Conservation (phyloP, 2,797 vertebrate species). For the Platalea minor region DNA sequence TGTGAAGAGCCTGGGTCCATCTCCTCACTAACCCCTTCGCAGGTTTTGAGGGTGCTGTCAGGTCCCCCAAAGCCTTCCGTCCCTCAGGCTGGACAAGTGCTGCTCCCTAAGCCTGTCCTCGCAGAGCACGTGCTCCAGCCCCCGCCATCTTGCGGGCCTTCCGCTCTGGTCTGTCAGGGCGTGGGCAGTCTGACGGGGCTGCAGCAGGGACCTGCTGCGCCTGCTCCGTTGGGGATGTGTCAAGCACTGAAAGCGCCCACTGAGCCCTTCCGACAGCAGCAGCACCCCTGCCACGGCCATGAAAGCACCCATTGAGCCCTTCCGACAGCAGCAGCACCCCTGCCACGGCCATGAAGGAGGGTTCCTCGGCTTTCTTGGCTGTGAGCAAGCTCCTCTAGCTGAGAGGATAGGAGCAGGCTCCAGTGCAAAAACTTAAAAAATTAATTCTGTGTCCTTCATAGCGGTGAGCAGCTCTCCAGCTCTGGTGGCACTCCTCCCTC, state of each 20-base stretch:
- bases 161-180: no score
- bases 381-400: fast-evolving
- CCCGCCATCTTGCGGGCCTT: background rate
- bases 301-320: no score
- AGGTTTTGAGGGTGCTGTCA: background rate
- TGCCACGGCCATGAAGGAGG: background rate
- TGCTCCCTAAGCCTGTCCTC: no score
- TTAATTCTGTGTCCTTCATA: background rate
- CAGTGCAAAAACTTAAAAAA: background rate
- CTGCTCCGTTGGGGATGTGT: background rate
- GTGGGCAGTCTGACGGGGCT: fast-evolving
- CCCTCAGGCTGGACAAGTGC: background rate
- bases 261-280: background rate
- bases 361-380: background rate
- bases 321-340: background rate
- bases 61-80: background rate
- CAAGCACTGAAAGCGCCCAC: background rate
- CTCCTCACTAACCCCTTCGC: fast-evolving
- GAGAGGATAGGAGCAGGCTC: background rate
- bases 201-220: background rate
- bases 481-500: background rate
- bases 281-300: background rate
- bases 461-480: background rate
- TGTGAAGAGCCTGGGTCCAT: background rate
- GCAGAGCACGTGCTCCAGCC: background rate